phyloP scores from a whole-genome alignment of 2,113 vertebrate genomes.

The Chiloscyllium plagiosum region DNA sequence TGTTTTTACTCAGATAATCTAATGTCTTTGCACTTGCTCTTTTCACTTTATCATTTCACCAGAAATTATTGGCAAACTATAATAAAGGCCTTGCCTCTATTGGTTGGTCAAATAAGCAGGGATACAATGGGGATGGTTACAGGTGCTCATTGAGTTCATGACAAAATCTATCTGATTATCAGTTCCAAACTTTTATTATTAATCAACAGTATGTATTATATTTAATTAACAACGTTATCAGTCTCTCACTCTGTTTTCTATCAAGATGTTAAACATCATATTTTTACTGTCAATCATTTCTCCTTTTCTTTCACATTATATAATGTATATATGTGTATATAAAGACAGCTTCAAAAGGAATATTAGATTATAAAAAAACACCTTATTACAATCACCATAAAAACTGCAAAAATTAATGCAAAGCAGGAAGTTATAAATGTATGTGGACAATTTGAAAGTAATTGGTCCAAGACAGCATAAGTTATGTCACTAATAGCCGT shows the following conservation, averaged over 20 bases:
- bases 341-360: neutral
- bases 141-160: neutral
- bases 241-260: conserved; percentile 19
- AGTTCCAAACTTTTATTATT: neutral
- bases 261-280: neutral
- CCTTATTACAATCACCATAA: neutral
- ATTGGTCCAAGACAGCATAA: neutral
- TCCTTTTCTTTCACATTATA: neutral
- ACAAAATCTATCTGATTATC: neutral
- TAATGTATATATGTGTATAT: neutral
- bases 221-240: no score
- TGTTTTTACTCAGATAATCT: neutral
- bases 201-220: neutral
- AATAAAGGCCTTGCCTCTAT: neutral
- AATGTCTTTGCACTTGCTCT: neutral
- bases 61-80: neutral
- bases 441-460: neutral
- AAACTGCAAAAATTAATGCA: neutral
- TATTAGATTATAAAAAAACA: neutral
- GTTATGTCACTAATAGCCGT: neutral
- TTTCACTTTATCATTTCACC: neutral
- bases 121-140: neutral
- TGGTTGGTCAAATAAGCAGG: neutral
- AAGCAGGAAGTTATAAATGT: neutral
- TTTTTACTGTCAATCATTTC: neutral